phyloP scores from a whole-genome alignment of 2,113 vertebrate genomes.

The Thunnus maccoyii region DNA sequence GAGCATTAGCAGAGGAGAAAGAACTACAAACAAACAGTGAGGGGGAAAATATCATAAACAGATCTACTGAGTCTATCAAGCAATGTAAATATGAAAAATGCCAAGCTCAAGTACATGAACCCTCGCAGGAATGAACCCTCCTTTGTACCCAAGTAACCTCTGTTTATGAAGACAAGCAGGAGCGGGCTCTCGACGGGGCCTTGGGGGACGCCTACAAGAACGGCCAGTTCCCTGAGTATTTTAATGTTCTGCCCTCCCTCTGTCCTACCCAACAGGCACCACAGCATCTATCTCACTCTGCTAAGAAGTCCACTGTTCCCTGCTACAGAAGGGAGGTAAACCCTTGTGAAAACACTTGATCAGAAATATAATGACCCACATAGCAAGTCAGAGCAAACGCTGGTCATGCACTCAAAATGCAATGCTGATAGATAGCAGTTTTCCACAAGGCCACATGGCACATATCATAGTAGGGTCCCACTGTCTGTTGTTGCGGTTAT shows the following conservation, averaged over 20 bases:
- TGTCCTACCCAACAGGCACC: slow-evolving; percentile 42
- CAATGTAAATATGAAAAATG: slow-evolving; percentile 80
- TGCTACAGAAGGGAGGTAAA: slow-evolving; percentile 14
- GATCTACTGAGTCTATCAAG: slow-evolving; percentile 68
- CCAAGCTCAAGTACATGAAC: slow-evolving; percentile 74
- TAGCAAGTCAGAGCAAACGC: slow-evolving; percentile 8
- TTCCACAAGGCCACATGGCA: slow-evolving; percentile 20
- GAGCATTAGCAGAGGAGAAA: slow-evolving; percentile 61
- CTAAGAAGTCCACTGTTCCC: neutral
- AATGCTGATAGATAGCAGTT: slow-evolving; percentile 22
- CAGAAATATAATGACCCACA: slow-evolving; percentile 33
- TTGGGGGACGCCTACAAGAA: slow-evolving; percentile 54
- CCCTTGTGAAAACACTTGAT: slow-evolving; percentile 23
- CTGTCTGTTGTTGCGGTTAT: slow-evolving; percentile 8
- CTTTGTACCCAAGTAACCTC: slow-evolving; percentile 53
- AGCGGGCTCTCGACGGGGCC: slow-evolving; percentile 32
- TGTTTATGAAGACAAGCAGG: slow-evolving; percentile 63
- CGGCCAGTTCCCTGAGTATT: slow-evolving; percentile 36
- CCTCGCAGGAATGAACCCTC: slow-evolving; percentile 46
- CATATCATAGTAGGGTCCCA: neutral
- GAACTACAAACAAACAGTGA: slow-evolving; percentile 69
- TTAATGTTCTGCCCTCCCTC: slow-evolving; percentile 70
- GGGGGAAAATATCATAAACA: slow-evolving; percentile 70
- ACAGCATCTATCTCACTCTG: slow-evolving; percentile 55
- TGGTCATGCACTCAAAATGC: slow-evolving; percentile 9